Evolutionary conservation across 2,113 vertebrate genomes (phyloP).

Genomic region (Mesoclemmys tuberculata): DNA sequence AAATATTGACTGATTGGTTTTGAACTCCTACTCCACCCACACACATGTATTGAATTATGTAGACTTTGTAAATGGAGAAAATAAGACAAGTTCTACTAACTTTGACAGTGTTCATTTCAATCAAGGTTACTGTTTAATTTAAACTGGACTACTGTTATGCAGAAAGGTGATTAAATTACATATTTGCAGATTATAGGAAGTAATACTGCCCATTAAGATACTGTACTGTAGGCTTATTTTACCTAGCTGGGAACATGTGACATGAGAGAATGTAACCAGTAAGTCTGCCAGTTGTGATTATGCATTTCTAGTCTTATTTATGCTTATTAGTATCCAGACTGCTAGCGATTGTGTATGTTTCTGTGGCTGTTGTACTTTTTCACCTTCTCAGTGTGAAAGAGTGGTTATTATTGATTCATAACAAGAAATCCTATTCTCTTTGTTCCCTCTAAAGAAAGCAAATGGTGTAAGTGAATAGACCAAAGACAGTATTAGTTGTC

Average conservation of each 20-base stretch:
- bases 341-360: background rate
- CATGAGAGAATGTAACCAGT: background rate
- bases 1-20: conserved; percentile 77
- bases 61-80: conserved; percentile 67
- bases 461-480: background rate
- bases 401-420: background rate
- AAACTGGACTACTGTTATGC: background rate
- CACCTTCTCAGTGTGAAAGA: background rate
- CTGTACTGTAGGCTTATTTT: background rate
- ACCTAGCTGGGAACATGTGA: background rate
- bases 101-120: background rate
- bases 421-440: background rate
- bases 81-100: background rate
- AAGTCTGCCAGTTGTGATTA: background rate
- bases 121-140: background rate
- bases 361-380: background rate
- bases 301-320: background rate
- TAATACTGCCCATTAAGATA: background rate
- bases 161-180: background rate
- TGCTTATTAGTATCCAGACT: background rate
- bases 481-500: background rate
- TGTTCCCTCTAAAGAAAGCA: background rate
- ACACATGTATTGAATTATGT: conserved; percentile 69
- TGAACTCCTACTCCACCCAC: conserved; percentile 72
- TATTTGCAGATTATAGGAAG: background rate